A percentile compares a stretch with the other conserved stretches of the same genome.
Conservation (phyloP, 1,140 invertebrate genomes). For the Ceratina australensis region DNA sequence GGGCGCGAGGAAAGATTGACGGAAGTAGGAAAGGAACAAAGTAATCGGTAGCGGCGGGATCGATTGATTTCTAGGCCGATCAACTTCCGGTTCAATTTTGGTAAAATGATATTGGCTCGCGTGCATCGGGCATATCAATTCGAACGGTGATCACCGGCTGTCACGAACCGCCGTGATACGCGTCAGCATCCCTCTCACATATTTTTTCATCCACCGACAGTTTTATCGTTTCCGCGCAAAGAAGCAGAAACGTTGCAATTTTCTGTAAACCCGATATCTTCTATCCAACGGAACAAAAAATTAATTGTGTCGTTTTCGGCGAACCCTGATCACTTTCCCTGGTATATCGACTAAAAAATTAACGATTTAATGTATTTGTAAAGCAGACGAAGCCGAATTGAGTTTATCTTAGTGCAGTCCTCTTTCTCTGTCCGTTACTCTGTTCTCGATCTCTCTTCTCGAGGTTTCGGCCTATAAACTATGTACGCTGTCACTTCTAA, state of each 20-base stretch:
- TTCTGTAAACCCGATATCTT: neutral
- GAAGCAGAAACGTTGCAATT: neutral
- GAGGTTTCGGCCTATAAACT: slow-evolving; percentile 19
- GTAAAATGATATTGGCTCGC: slow-evolving; percentile 41
- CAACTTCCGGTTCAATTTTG: slow-evolving; percentile 37
- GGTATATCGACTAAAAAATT: too few relatives aligned
- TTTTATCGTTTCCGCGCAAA: neutral
- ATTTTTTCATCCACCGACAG: neutral
- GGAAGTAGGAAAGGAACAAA: neutral
- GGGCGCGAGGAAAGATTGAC: neutral
- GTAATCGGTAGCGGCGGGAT: neutral
- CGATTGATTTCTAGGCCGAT: slow-evolving; percentile 19
- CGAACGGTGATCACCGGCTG: slow-evolving; percentile 22
- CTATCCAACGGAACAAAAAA: too few relatives aligned
- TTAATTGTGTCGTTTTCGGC: too few relatives aligned
- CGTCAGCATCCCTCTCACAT: slow-evolving; percentile 3
- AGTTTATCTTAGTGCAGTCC: too few relatives aligned
- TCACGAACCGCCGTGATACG: slow-evolving; percentile 29
- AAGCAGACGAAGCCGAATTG: neutral
- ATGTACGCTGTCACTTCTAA: slow-evolving; percentile 24
- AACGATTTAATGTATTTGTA: neutral
- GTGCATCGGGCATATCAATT: slow-evolving; percentile 47
- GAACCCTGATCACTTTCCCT: neutral
- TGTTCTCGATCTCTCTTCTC: neutral
- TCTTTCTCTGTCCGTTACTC: neutral